These are phyloP conservation scores for Semicossyphus pulcher DNA, from an alignment of 2,113 vertebrate species.

Conservation along the genomic window DNA sequence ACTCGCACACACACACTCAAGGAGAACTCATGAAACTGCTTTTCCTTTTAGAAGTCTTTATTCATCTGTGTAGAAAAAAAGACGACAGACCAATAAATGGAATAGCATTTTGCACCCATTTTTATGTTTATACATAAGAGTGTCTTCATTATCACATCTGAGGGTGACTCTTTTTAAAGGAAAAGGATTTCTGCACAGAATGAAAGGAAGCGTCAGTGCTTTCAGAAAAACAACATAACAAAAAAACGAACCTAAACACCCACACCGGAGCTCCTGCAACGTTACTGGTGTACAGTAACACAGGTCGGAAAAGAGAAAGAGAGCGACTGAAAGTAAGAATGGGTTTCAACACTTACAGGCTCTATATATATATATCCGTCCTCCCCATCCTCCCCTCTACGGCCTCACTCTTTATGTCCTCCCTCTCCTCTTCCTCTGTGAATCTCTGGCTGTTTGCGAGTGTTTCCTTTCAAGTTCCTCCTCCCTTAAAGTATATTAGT, in stretches of 20 bases:
- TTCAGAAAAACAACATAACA: constrained; percentile 20
- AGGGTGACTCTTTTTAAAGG: constrained; percentile 64
- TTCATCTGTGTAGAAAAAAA: constrained; percentile 82
- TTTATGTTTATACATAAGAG: constrained; percentile 77
- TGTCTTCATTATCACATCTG: constrained; percentile 72
- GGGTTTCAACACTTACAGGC: constrained; percentile 57
- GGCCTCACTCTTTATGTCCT: constrained; percentile 17
- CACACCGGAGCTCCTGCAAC: constrained; percentile 52
- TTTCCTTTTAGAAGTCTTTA: constrained; percentile 76
- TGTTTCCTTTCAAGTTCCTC: constrained; percentile 44
- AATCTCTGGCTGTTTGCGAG: constrained; percentile 52
- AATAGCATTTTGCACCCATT: constrained; percentile 71
- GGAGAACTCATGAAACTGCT: constrained; percentile 31
- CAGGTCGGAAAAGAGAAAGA: constrained; percentile 56
- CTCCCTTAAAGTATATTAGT: constrained; percentile 24
- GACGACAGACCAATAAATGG: constrained; percentile 73
- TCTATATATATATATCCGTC: constrained; percentile 48
- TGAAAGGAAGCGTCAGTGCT: constrained; percentile 68
- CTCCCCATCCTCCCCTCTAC: constrained; percentile 12
- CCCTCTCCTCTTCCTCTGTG: constrained; percentile 36
- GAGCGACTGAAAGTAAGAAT: constrained; percentile 54
- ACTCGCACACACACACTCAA: constrained; percentile 11
- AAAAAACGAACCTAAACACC: constrained; percentile 39
- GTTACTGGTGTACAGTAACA: constrained; percentile 58
- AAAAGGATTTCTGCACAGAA: constrained; percentile 70